Conservation (phyloP, 2,797 vertebrate species). For the Ctenochaetus hawaiiensis region DNA sequence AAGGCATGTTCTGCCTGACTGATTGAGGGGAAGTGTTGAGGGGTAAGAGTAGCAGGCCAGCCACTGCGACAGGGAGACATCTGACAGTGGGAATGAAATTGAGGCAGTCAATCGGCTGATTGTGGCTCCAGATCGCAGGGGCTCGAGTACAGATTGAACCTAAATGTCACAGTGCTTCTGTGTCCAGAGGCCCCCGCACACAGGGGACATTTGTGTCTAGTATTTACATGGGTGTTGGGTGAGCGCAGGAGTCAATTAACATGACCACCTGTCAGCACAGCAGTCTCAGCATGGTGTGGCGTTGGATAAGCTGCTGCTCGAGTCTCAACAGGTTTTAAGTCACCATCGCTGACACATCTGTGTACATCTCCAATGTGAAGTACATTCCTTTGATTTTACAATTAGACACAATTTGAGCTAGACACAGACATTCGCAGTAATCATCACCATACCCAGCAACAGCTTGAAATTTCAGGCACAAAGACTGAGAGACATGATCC, state of each 20-base stretch:
- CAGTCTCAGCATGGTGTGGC: slow-evolving; percentile 14
- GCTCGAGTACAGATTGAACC: slow-evolving; percentile 36
- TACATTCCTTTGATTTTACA: slow-evolving; percentile 52
- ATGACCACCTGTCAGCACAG: slow-evolving; percentile 55
- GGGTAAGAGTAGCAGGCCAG: not conserved
- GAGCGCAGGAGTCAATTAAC: slow-evolving; percentile 59
- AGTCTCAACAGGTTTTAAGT: slow-evolving; percentile 29
- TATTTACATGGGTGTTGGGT: slow-evolving; percentile 71
- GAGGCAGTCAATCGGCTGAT: slow-evolving; percentile 7
- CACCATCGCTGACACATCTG: not conserved
- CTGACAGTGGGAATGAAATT: slow-evolving; percentile 36
- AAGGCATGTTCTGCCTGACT: slow-evolving; percentile 67
- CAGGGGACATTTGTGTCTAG: slow-evolving; percentile 34
- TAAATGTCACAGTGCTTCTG: slow-evolving; percentile 61
- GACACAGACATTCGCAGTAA: slow-evolving; percentile 33
- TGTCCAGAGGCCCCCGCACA: slow-evolving; percentile 44
- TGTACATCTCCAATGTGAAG: slow-evolving; percentile 18
- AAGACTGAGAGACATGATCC: slow-evolving; percentile 48
- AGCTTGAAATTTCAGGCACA: slow-evolving; percentile 45
- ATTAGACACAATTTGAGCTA: slow-evolving; percentile 44
- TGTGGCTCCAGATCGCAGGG: slow-evolving; percentile 9
- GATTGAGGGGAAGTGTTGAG: slow-evolving; percentile 8
- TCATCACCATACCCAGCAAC: not conserved
- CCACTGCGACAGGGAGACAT: slow-evolving; percentile 22
- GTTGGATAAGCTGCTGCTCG: slow-evolving; percentile 46